These are phyloP conservation scores for Brienomyrus longianalis DNA, from an alignment of 2,113 vertebrate genomes.

Conservation along the genomic window DNA sequence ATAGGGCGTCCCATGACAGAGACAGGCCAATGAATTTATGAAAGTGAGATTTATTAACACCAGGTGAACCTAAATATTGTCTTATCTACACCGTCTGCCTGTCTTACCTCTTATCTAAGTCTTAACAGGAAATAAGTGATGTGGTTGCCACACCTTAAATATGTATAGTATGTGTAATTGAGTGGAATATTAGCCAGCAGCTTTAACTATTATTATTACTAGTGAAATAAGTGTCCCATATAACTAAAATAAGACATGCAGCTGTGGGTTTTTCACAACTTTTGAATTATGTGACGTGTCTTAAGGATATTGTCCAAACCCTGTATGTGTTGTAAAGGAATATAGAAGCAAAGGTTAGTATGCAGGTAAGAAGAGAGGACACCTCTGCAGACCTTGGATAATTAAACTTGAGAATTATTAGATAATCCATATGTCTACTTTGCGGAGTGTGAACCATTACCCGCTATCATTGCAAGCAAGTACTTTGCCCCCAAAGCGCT, in stretches of 20 bases:
- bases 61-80: background rate
- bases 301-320: background rate
- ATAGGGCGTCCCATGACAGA: background rate
- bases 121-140: background rate
- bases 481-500: background rate
- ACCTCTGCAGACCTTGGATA: background rate
- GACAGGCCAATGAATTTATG: background rate
- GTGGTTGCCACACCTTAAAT: conserved; percentile 3
- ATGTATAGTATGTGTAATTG: background rate
- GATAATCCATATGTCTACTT: background rate
- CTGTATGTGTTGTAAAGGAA: background rate
- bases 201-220: background rate
- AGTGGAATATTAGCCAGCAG: background rate
- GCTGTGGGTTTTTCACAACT: background rate
- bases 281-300: background rate
- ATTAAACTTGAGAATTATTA: background rate
- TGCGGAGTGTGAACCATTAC: background rate
- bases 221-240: background rate
- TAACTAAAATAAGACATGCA: background rate
- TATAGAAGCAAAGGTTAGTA: background rate
- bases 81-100: background rate
- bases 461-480: background rate
- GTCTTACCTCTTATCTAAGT: background rate
- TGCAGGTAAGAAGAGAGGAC: background rate
- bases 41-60: background rate